Conservation (phyloP, 37 sponge, comb jelly and placozoan genomes). For the Lycopodina hypogea region DNA sequence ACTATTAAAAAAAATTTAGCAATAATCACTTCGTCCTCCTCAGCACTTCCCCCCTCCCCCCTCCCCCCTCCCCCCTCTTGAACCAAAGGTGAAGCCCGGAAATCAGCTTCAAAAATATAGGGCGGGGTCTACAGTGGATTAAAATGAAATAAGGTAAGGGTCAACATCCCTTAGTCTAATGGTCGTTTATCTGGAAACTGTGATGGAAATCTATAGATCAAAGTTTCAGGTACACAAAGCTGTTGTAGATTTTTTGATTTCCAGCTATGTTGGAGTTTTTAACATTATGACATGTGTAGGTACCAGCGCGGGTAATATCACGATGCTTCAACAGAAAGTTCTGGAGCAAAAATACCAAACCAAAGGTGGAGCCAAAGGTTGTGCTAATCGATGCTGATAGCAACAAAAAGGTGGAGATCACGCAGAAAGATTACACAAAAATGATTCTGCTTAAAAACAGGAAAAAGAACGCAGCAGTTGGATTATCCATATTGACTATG, state of each 20-base stretch:
- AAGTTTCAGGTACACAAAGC: neutral
- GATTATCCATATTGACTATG: conserved; percentile 31
- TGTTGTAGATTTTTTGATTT: neutral
- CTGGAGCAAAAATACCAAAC: neutral
- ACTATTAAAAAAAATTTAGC: no score
- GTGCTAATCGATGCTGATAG: no score
- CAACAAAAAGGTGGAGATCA: neutral
- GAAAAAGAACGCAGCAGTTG: conserved; percentile 54
- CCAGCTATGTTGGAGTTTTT: neutral
- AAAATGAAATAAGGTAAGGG: no score
- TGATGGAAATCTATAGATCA: neutral
- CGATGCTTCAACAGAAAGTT: neutral
- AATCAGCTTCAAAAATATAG: no score
- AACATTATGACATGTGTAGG: no score
- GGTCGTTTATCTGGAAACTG: no score
- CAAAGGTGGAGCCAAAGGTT: neutral
- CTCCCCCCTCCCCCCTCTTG: no score
- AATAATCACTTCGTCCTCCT: no score
- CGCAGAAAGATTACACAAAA: neutral
- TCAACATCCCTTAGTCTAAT: no score
- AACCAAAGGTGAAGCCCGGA: no score
- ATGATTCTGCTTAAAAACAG: conserved; percentile 21
- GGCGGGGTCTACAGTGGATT: no score
- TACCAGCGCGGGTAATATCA: neutral
- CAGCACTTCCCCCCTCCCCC: no score